Conservation (phyloP, 2,797 vertebrate species). For the Pipistrellus pygmaeus region DNA sequence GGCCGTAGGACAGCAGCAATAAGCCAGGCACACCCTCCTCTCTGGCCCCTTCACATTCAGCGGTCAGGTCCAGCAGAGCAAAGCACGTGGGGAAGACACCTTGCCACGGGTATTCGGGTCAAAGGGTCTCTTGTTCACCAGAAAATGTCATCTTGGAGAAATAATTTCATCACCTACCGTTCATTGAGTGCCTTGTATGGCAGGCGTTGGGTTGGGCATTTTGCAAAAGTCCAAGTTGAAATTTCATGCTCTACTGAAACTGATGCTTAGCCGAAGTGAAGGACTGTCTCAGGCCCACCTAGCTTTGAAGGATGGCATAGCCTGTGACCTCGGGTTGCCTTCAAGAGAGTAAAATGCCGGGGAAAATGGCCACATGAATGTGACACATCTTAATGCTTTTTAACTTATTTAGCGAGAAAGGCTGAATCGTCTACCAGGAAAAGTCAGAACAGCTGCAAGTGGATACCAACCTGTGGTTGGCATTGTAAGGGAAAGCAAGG, state of each 20-base stretch:
- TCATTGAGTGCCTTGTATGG: background rate
- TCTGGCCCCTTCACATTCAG: background rate
- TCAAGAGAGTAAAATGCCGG: background rate
- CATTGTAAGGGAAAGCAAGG: background rate
- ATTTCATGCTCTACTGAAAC: background rate
- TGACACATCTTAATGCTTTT: background rate
- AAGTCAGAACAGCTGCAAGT: background rate
- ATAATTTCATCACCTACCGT: background rate
- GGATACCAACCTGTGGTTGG: background rate
- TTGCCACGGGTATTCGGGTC: background rate
- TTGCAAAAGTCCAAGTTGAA: background rate
- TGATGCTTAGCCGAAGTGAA: background rate
- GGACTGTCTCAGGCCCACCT: background rate
- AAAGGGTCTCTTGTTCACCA: background rate
- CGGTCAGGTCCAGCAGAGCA: background rate
- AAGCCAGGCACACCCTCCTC: background rate
- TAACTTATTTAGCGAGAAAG: background rate
- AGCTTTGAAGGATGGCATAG: background rate
- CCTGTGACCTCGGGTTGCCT: background rate
- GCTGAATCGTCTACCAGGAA: background rate
- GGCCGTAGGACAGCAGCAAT: background rate
- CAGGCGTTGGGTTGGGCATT: background rate
- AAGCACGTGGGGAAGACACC: background rate
- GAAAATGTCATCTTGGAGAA: background rate
- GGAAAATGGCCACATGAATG: background rate